phyloP scores from a whole-genome alignment of 2,888 invertebrate genomes.

The Tinea trinotella region DNA sequence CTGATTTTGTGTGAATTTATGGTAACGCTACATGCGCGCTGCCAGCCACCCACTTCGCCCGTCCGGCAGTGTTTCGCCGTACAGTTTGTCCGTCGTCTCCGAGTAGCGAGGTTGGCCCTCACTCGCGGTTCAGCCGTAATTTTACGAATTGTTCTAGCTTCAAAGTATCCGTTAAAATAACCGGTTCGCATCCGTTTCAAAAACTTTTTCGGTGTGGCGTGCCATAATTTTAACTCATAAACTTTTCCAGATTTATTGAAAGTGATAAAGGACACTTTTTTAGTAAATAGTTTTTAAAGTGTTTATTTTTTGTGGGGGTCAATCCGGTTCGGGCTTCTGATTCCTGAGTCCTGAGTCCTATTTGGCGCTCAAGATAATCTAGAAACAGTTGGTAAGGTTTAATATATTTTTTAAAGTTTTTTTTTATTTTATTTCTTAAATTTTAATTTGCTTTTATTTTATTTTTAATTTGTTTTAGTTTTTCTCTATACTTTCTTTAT shows the following conservation, averaged over 20 bases:
- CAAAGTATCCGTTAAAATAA: slow-evolving; percentile 9
- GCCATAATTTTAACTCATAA: background rate
- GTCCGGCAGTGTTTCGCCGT: background rate
- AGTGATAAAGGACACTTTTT: background rate
- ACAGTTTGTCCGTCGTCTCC: background rate
- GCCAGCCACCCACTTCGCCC: slow-evolving; percentile 4
- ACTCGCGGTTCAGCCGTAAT: background rate
- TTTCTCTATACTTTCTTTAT: background rate
- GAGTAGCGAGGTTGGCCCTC: background rate
- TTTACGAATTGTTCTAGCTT: slow-evolving; percentile 2
- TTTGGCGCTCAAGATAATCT: no score
- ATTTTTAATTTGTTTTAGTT: background rate
- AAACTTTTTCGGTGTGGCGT: background rate
- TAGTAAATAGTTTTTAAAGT: background rate
- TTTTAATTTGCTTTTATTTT: background rate
- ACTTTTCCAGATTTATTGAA: background rate
- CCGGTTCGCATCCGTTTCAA: slow-evolving; percentile 1
- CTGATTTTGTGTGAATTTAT: background rate
- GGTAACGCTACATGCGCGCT: background rate
- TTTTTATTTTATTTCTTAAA: background rate
- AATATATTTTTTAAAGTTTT: background rate
- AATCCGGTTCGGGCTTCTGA: background rate
- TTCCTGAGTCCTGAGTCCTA: background rate
- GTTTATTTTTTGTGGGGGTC: no score
- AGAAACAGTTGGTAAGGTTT: background rate